Evolutionary conservation across 2,797 vertebrate species (phyloP).

Genomic region (Knipowitschia caucasica): DNA sequence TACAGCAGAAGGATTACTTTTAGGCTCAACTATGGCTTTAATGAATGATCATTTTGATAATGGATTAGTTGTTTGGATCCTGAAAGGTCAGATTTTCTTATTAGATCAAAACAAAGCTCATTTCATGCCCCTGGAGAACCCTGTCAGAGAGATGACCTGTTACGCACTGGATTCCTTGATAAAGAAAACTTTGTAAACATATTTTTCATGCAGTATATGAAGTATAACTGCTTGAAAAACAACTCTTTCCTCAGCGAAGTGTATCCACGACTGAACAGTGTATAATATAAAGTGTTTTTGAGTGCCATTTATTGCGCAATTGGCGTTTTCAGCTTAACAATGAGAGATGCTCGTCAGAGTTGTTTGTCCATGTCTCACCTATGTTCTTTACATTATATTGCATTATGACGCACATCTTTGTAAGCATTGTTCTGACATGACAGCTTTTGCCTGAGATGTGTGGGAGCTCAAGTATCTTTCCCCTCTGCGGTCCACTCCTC

Average conservation of each 20-base stretch:
- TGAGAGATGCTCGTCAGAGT: background rate
- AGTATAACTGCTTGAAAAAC: background rate
- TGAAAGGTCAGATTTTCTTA: too few relatives aligned
- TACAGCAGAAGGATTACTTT: too few relatives aligned
- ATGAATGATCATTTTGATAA: too few relatives aligned
- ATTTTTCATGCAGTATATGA: too few relatives aligned
- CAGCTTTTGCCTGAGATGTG: slow-evolving; percentile 43
- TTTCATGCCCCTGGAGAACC: too few relatives aligned
- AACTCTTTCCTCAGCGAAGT: background rate
- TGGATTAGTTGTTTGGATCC: too few relatives aligned
- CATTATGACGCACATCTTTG: slow-evolving; percentile 14
- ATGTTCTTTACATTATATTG: slow-evolving; percentile 14
- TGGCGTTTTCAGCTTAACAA: slow-evolving; percentile 31
- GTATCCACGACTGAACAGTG: slow-evolving; percentile 27
- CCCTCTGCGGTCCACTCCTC: slow-evolving; percentile 44
- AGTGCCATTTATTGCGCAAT: slow-evolving; percentile 34
- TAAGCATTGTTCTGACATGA: slow-evolving; percentile 13
- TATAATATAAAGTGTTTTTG: slow-evolving; percentile 41
- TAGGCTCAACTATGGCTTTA: too few relatives aligned
- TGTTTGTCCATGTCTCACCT: background rate
- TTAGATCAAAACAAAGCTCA: too few relatives aligned
- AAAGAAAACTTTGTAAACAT: too few relatives aligned
- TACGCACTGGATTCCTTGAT: too few relatives aligned
- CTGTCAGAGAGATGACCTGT: too few relatives aligned
- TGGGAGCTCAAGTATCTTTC: slow-evolving; percentile 58